Conservation (phyloP, 2,888 invertebrate species). For the Hedya salicella region DNA sequence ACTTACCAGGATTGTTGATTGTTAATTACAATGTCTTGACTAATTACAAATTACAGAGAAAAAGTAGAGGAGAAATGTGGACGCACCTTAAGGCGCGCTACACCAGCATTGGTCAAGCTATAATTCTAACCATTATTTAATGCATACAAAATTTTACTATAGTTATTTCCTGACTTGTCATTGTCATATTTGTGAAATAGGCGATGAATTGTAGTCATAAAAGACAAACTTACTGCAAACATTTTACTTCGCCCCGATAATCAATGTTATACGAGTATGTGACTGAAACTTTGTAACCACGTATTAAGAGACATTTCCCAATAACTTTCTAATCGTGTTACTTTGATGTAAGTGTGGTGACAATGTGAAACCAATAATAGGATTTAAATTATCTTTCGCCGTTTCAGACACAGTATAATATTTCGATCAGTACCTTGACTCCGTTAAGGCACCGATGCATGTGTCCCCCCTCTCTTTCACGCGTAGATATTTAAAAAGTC, state of each 20-base stretch:
- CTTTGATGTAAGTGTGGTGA: constrained; percentile 20
- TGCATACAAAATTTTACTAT: neutral
- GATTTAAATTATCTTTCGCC: constrained; percentile 13
- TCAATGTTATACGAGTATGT: neutral
- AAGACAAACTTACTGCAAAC: neutral
- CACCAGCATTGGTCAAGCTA: no score
- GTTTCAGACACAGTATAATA: neutral
- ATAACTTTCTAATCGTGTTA: constrained; percentile 1
- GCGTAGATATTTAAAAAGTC: no score
- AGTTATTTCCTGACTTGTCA: neutral
- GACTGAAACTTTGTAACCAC: neutral
- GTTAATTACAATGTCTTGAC: no score
- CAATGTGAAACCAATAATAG: constrained; percentile 19
- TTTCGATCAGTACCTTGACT: constrained; percentile 3
- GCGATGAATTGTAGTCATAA: neutral
- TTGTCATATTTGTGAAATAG: neutral
- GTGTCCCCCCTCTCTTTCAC: no score
- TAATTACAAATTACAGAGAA: no score
- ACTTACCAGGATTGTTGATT: no score
- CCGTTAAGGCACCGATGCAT: no score
- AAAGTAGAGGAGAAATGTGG: no score
- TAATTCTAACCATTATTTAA: no score
- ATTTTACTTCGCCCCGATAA: neutral
- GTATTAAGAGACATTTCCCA: neutral
- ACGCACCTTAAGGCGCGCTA: no score